phyloP scores from a whole-genome alignment of 2,113 vertebrate genomes.

The Strix uralensis region DNA sequence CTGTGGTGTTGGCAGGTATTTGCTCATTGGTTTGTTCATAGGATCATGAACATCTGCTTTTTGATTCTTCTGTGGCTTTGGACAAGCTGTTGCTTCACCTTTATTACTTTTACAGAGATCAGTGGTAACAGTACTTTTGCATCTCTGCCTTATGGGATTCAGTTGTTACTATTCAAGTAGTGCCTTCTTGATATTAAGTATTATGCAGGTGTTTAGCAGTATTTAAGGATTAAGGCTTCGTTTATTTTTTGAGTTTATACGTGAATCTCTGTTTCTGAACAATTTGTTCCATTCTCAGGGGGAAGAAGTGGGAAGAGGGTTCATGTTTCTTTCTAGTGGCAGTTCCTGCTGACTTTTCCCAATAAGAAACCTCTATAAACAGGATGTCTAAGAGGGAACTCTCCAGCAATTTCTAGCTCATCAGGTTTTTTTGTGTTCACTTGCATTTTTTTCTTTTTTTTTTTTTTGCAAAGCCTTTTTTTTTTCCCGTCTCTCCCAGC shows the following conservation, averaged over 20 bases:
- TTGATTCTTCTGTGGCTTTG: neutral
- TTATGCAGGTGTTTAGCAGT: neutral
- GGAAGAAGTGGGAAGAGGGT: neutral
- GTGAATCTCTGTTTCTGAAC: neutral
- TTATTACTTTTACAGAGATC: neutral
- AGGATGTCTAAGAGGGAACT: conserved; percentile 41
- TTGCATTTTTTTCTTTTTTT: neutral
- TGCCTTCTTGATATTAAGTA: neutral
- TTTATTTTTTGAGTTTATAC: neutral
- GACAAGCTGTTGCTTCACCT: neutral
- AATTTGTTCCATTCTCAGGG: neutral
- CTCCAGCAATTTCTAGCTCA: conserved; percentile 6
- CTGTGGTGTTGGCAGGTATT: neutral
- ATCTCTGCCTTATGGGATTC: neutral
- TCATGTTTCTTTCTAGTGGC: neutral
- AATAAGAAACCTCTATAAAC: conserved; percentile 31
- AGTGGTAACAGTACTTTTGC: neutral
- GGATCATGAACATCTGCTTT: neutral
- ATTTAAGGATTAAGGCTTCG: neutral
- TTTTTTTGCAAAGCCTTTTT: neutral
- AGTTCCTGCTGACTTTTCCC: conserved; percentile 7
- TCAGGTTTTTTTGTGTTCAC: neutral
- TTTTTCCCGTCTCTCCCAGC: neutral
- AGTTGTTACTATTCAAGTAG: neutral
- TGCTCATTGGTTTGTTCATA: neutral